Conservation (phyloP, 2,888 invertebrate genomes). For the Idaea aversata region DNA sequence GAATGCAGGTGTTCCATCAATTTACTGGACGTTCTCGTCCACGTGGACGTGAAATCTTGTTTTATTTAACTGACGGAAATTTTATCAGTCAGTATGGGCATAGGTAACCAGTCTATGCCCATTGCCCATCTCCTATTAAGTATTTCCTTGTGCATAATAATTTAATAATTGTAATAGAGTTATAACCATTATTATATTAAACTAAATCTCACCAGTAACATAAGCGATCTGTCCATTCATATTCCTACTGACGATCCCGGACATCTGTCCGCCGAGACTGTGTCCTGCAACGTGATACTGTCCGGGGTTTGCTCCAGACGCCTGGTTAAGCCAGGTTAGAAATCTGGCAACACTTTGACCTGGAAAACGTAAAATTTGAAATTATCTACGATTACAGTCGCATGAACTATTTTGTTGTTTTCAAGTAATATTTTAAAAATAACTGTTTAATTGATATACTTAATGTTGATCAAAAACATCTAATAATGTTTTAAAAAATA, state of each 20-base stretch:
- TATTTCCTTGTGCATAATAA: background rate
- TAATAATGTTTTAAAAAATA: no score
- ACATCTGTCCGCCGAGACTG: slow-evolving; percentile 46
- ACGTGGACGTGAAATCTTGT: no score
- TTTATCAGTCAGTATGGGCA: no score
- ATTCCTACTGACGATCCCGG: slow-evolving; percentile 43
- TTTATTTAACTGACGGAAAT: no score
- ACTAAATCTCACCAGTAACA: slow-evolving; percentile 36
- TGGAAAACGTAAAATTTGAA: slow-evolving; percentile 16
- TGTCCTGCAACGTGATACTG: slow-evolving; percentile 49
- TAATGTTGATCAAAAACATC: background rate
- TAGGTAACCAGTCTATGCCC: no score
- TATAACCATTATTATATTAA: background rate
- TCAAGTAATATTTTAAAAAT: background rate
- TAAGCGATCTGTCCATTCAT: slow-evolving; percentile 36
- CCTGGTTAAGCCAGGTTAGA: slow-evolving; percentile 41
- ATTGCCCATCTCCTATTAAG: background rate
- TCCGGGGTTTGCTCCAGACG: slow-evolving; percentile 30
- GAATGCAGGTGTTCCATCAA: no score
- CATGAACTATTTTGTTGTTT: background rate
- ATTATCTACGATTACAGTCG: background rate
- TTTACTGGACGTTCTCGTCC: no score
- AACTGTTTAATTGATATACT: background rate
- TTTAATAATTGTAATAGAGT: no score
- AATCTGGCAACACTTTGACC: slow-evolving; percentile 43